phyloP scores from a whole-genome alignment of 2,888 invertebrate genomes.

The Lepidocyrtoides sp. region DNA sequence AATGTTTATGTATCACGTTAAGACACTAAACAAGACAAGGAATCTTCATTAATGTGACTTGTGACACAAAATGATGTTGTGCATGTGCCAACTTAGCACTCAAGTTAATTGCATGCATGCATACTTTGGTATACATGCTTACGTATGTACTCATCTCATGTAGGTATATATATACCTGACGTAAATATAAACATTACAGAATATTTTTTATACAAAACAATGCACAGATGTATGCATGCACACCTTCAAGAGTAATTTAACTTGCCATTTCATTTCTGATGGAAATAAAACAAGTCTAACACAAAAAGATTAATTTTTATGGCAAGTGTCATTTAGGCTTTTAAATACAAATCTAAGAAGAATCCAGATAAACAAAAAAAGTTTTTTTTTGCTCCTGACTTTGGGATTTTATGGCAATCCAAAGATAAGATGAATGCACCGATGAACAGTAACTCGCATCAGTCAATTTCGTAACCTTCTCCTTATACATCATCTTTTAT shows the following conservation, averaged over 20 bases:
- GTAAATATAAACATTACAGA: not conserved
- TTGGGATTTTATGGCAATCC: not conserved
- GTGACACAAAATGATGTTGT: conserved; percentile 4
- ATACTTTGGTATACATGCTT: not conserved
- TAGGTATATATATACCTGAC: not conserved
- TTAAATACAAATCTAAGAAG: conserved; percentile 7
- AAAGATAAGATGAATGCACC: not conserved
- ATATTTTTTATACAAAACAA: too few relatives aligned
- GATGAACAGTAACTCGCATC: not conserved
- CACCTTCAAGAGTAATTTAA: not conserved
- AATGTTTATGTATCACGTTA: not conserved
- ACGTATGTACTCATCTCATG: not conserved
- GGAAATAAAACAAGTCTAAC: not conserved
- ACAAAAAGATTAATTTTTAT: not conserved
- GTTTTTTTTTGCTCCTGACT: not conserved
- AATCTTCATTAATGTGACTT: conserved; percentile 39
- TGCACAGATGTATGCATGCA: too few relatives aligned
- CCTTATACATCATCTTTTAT: not conserved
- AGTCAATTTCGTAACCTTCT: conserved; percentile 2
- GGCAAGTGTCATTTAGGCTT: not conserved
- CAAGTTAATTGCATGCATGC: conserved; percentile 12
- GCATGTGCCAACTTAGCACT: conserved; percentile 45
- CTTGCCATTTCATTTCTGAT: not conserved
- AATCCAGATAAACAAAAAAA: not conserved
- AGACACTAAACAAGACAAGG: not conserved